Base-by-base conservation (phyloP, 2,888 invertebrate genomes). In the Agonopterix subpropinquella region DNA sequence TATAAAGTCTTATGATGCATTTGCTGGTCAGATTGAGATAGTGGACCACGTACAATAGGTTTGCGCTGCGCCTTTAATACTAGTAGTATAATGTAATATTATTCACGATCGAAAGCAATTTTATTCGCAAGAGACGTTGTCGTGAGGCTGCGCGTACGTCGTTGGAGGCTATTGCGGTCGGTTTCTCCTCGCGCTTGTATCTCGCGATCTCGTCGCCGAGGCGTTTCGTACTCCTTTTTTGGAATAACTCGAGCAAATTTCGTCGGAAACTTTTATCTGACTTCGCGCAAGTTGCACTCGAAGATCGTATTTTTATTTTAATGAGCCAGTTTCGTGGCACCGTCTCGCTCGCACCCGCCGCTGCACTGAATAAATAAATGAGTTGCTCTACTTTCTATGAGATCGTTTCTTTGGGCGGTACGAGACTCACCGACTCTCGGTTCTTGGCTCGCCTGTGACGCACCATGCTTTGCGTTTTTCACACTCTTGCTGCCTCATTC, bases 341-440 rank as follows among this genome's bases (percentile, higher is more conserved):
- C 61, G 63, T 80, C 84, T 81, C 85, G 68, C 82, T 83, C 84
- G 71, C 81, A 80, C 82, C 41, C 51, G 70, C 67, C 61, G 73
- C 68, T 84, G 84, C 78, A 81, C 79, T 82, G 85, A 86, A 85
- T 87, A 87, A 86, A 84, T 87, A 86, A 88, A 87, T 83, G 78
- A 86, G 68, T 85, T 83, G 87, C 77, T 86, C 88, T 80, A 88
- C 88, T 88, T 88, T 88, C 88, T 87, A 86, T 86, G 82, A 84
- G 83, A 86, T 85, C 73, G 80, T 84, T 85, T 85, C 80, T 85
- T 84, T 82, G 76, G 77, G 77, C 75, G 66, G 73, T 65, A 65
- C 74, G 79, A 73, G 73, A 69, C 67, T 67, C 54, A 65, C 44
- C 28, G 28, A 4, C 28, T 28, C 28, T 45, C 37, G 36, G 39